Base-by-base conservation (phyloP, 1,140 invertebrate genomes). In the Lepidurus apus region DNA sequence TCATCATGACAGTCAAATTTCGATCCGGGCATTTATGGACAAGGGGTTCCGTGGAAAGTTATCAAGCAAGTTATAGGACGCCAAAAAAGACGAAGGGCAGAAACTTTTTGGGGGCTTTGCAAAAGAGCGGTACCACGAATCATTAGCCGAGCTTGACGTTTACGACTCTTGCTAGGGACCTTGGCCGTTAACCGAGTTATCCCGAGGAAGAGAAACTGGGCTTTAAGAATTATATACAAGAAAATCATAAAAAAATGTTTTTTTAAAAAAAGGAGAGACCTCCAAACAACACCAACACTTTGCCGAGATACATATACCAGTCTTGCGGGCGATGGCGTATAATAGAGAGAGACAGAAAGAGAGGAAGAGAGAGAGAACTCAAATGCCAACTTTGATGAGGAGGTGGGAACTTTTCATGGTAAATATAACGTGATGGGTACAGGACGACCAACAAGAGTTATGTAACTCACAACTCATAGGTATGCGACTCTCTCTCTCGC, bases 1-100 rank as follows among this genome's bases (percentile, higher is more conserved):
- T 65, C 53, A 65, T 65, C 53, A 65, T 65, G 53, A 65, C 53
- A 65, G 53, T 65, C 53, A 65, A 65, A 65, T 65, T 65, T 65
- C 53, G 53, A 65, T 65, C 53, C 53, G 53, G 53, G 53, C 53
- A 65, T 65, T 65, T 65, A 65, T 65, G 53, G 45, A 47, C 45
- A 47, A 17, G 17, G 45, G 45, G 53, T 65, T 65, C 53, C 53
- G 53, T 65, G 53, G 53, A 65, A 17, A 65, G 13, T 65, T 65
- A 65, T 65, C 53, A 65, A 65, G 53, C 53, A 9, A 13, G 6
- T 65, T 47, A 47, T 47, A 11, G 17, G 10, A 47, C 17, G 10
- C 17, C 17, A 47, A 11, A 11, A 11, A 11, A 47, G 10, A 47
- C 45, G 21, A 7, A 65, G 53, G 53, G 53, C 53, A 7, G 9